A percentile compares a stretch with the other conserved stretches of the same genome.
Conservation (phyloP, 2,888 invertebrate genomes). For the Psylliodes chrysocephalus region DNA sequence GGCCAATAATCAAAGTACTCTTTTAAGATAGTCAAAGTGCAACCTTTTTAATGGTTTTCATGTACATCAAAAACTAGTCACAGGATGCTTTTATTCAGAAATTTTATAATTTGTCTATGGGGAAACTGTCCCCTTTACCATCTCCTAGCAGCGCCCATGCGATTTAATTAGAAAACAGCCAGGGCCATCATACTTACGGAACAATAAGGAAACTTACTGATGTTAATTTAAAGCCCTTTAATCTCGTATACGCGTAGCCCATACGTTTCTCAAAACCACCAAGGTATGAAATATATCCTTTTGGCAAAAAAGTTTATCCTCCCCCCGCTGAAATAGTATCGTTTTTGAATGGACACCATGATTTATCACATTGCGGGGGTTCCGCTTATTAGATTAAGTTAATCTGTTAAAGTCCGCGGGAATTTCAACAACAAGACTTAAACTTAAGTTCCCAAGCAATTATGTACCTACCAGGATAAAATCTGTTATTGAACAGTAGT, state of each 20-base stretch:
- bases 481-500: slow-evolving; percentile 43
- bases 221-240: slow-evolving; percentile 13
- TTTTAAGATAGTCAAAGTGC: too few relatives aligned
- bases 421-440: slow-evolving; percentile 40
- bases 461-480: slow-evolving; percentile 56
- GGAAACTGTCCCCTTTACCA: too few relatives aligned
- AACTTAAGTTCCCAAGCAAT: slow-evolving; percentile 57
- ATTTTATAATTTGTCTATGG: too few relatives aligned
- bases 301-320: slow-evolving; percentile 13
- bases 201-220: not conserved
- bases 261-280: slow-evolving; percentile 17
- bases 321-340: slow-evolving; percentile 40
- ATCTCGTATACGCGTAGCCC: not conserved
- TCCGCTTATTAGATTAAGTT: slow-evolving; percentile 59
- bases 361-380: slow-evolving; percentile 57
- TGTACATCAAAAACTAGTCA: too few relatives aligned
- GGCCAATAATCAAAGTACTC: too few relatives aligned
- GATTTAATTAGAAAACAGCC: not conserved
- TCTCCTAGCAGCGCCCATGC: too few relatives aligned
- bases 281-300: slow-evolving; percentile 26
- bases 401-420: slow-evolving; percentile 57
- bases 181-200: not conserved
- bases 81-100: too few relatives aligned
- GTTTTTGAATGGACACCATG: slow-evolving; percentile 39
- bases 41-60: too few relatives aligned